These are phyloP conservation scores for Oligia latruncula DNA, from an alignment of 2,888 invertebrate species.

Conservation along the genomic window DNA sequence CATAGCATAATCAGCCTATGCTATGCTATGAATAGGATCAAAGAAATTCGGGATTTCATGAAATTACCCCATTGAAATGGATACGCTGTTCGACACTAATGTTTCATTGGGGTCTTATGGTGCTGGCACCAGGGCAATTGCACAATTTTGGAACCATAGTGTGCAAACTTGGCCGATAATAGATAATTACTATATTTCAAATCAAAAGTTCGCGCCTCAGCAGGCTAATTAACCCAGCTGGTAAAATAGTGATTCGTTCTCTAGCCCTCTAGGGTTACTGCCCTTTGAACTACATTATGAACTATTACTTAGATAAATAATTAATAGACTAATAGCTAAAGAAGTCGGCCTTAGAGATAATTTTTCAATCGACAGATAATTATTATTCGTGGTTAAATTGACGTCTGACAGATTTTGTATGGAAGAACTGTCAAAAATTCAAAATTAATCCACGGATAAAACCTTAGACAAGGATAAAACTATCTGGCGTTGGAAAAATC, in stretches of 20 bases:
- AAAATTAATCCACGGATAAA: no score
- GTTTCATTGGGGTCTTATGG: not conserved
- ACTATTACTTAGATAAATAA: not conserved
- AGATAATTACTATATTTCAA: not conserved
- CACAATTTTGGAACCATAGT: not conserved
- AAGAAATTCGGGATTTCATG: not conserved
- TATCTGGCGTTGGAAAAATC: no score
- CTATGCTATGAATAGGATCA: no score
- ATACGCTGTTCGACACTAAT: not conserved
- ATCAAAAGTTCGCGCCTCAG: not conserved
- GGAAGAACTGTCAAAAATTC: no score
- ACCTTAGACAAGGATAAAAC: no score
- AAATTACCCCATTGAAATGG: not conserved
- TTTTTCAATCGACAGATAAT: no score
- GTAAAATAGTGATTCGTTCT: not conserved
- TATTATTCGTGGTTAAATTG: no score
- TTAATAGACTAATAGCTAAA: not conserved
- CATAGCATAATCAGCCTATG: no score
- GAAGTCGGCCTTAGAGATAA: not conserved
- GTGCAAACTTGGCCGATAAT: not conserved
- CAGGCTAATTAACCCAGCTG: not conserved
- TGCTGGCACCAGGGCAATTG: slow-evolving; percentile 2
- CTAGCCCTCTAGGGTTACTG: not conserved
- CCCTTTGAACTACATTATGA: not conserved
- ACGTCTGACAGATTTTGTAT: no score